These are phyloP conservation scores for Neoaliturus tenellus DNA, from an alignment of 2,888 invertebrate species.

Conservation along the genomic window DNA sequence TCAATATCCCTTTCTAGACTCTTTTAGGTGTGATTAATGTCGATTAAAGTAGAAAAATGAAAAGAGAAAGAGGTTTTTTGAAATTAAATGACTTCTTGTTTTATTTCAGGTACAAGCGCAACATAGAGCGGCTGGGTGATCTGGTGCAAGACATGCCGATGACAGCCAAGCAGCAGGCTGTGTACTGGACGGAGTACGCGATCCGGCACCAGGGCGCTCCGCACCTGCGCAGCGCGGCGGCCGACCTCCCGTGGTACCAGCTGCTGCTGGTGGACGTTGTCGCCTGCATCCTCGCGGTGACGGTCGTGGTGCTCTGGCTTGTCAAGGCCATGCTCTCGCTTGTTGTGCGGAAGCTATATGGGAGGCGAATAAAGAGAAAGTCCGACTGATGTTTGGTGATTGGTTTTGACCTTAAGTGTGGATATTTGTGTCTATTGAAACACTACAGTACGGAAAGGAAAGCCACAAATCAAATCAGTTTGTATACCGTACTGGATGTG, in stretches of 20 bases:
- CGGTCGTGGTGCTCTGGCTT: neutral
- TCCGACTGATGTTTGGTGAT: neutral
- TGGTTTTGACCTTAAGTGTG: no score
- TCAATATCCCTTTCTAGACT: no score
- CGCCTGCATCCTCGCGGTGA: neutral
- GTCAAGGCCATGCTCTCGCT: neutral
- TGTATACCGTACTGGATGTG: no score
- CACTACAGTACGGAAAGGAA: no score
- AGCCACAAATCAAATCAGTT: no score
- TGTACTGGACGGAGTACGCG: conserved; percentile 81
- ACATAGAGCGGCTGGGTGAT: neutral
- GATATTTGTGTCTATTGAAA: no score
- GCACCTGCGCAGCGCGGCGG: neutral
- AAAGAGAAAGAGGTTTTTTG: no score
- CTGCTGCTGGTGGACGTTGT: conserved; percentile 65
- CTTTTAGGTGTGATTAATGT: no score
- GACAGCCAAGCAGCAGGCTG: conserved; percentile 77
- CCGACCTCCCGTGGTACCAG: conserved; percentile 56
- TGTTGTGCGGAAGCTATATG: neutral
- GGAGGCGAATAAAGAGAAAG: neutral
- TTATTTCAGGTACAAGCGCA: conserved; percentile 34
- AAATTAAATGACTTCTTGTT: no score
- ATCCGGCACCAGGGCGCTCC: conserved; percentile 75
- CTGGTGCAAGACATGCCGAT: conserved; percentile 74
- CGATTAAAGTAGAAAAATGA: no score